phyloP scores from a whole-genome alignment of 2,888 invertebrate species.

The Apomyelois bistriatella region DNA sequence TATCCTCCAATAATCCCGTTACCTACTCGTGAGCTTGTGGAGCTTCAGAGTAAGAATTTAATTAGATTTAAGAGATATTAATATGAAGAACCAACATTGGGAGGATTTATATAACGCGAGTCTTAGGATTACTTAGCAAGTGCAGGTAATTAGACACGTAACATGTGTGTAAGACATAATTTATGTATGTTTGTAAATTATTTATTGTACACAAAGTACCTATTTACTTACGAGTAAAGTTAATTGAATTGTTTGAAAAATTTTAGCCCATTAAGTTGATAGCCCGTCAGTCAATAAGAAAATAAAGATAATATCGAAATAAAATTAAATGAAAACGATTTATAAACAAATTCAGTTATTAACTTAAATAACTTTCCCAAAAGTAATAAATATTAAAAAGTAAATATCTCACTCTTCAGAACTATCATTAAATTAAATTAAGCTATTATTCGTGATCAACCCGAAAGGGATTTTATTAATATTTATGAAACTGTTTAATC shows the following conservation, averaged over 20 bases:
- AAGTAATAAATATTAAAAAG: too few species aligned
- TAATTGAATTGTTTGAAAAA: too few species aligned
- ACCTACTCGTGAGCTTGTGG: not conserved
- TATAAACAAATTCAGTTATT: not conserved
- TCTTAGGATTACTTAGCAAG: too few species aligned
- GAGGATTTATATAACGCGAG: not conserved
- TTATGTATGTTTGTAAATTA: not conserved
- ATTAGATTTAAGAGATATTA: conserved; percentile 1
- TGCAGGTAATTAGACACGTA: not conserved
- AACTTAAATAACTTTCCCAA: not conserved
- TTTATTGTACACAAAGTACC: too few species aligned
- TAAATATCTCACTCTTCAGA: too few species aligned
- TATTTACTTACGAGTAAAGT: too few species aligned
- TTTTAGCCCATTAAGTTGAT: too few species aligned
- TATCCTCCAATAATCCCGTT: conserved; percentile 1
- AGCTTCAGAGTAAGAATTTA: not conserved
- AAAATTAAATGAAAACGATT: too few species aligned
- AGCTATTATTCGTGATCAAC: not conserved
- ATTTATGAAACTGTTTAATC: not conserved
- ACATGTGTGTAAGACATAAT: not conserved
- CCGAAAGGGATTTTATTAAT: not conserved
- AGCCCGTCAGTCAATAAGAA: too few species aligned
- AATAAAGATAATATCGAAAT: too few species aligned
- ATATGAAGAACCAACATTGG: not conserved
- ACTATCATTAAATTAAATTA: not conserved